These are phyloP conservation scores for Magallana angulata DNA, from an alignment of 1,140 invertebrate genomes.

Conservation along the genomic window DNA sequence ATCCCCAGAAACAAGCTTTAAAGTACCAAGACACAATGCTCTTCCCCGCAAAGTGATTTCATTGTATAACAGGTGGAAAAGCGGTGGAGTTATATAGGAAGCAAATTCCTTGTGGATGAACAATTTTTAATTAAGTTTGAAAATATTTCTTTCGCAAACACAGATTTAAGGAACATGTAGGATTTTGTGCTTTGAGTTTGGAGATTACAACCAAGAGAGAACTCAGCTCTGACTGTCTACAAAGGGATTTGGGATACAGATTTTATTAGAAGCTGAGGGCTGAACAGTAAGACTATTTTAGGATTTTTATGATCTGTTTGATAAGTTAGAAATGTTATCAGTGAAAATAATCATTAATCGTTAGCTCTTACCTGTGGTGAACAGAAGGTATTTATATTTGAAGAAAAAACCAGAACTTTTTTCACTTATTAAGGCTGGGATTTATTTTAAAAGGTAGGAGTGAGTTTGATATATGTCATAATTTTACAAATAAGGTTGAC, in stretches of 20 bases:
- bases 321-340: constrained; percentile 29
- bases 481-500: too few species aligned
- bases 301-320: constrained; percentile 13
- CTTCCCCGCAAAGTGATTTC: background rate
- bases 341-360: constrained; percentile 25
- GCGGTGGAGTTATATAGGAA: background rate
- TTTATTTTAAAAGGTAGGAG: too few species aligned
- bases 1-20: background rate
- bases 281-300: background rate
- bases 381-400: background rate
- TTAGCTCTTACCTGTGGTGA: background rate
- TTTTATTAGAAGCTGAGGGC: constrained; percentile 30
- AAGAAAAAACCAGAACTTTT: background rate
- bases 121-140: constrained; percentile 27
- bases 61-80: constrained; percentile 30
- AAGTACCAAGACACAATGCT: background rate
- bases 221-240: background rate
- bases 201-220: background rate
- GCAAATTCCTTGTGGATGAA: constrained; percentile 14
- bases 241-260: constrained; percentile 17
- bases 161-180: constrained; percentile 1
- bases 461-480: too few species aligned
- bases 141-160: background rate
- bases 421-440: too few species aligned
- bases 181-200: background rate